phyloP scores from a whole-genome alignment of 2,113 vertebrate genomes.

The Aspidoscelis tigris region DNA sequence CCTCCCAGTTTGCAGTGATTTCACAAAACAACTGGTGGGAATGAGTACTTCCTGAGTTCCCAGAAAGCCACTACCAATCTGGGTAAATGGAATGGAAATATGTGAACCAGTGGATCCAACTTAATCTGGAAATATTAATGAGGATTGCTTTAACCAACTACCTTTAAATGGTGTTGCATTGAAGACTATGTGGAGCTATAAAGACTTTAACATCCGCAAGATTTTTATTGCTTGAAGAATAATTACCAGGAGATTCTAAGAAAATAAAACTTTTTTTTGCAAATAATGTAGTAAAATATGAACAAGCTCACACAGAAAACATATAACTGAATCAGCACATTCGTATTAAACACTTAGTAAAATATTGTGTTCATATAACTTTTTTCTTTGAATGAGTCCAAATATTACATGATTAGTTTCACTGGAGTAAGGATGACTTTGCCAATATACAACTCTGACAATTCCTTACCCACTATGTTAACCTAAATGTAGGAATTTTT shows the following conservation, averaged over 20 bases:
- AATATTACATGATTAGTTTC: neutral
- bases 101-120: neutral
- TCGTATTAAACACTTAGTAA: neutral
- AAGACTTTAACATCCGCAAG: neutral
- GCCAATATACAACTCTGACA: too few species aligned
- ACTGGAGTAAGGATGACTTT: too few species aligned
- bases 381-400: neutral
- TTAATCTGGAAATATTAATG: neutral
- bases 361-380: neutral
- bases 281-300: neutral
- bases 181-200: neutral
- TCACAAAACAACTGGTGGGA: neutral
- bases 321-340: neutral
- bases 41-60: neutral
- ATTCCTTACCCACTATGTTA: too few species aligned
- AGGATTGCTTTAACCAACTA: neutral
- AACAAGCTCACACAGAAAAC: neutral
- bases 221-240: neutral
- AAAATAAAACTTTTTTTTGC: neutral
- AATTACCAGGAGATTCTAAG: neutral
- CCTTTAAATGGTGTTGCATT: slow-evolving; percentile 15
- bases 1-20: neutral
- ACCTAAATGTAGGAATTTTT: too few species aligned
- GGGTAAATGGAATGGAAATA: neutral
- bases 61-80: neutral